Evolutionary conservation across 2,797 vertebrate genomes (phyloP).

Genomic region (Microcaecilia unicolor): DNA sequence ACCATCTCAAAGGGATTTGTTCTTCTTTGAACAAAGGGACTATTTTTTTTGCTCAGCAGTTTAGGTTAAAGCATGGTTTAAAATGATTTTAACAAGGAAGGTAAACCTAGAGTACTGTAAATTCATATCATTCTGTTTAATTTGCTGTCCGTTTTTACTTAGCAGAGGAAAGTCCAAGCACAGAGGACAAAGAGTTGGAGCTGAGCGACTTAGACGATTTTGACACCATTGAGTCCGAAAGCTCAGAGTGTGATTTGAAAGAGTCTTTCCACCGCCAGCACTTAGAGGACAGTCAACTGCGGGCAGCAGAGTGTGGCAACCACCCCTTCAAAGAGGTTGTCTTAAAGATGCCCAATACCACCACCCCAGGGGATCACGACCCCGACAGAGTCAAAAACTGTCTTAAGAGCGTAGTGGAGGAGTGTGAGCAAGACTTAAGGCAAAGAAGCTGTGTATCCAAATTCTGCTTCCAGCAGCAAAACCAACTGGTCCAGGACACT

Average conservation of each 20-base stretch:
- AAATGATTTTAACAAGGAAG: no score
- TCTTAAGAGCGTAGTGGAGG: constrained; percentile 60
- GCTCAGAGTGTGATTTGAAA: constrained; percentile 82
- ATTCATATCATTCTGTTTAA: neutral
- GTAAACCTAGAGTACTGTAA: no score
- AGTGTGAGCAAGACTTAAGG: constrained; percentile 60
- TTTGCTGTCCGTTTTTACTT: constrained; percentile 2
- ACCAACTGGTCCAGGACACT: constrained; percentile 70
- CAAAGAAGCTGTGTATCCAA: constrained; percentile 62
- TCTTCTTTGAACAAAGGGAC: no score
- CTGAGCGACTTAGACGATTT: constrained; percentile 91
- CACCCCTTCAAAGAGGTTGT: constrained; percentile 58
- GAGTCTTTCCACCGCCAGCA: constrained; percentile 56
- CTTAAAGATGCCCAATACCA: constrained; percentile 61
- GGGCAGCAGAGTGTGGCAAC: constrained; percentile 46
- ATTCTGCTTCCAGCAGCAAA: constrained; percentile 63
- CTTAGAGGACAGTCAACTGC: constrained; percentile 62
- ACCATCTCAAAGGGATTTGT: no score
- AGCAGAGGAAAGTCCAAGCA: constrained; percentile 61
- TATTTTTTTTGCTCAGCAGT: no score
- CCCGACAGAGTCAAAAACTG: constrained; percentile 73
- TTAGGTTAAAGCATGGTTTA: no score
- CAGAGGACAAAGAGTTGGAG: constrained; percentile 84
- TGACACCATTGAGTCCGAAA: constrained; percentile 82
- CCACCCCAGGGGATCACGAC: constrained; percentile 50